Percentiles rank a stretch among this genome's conserved stretches.
phyloP scores from a whole-genome alignment of 2,113 vertebrate species.

The Polyodon spathula region DNA sequence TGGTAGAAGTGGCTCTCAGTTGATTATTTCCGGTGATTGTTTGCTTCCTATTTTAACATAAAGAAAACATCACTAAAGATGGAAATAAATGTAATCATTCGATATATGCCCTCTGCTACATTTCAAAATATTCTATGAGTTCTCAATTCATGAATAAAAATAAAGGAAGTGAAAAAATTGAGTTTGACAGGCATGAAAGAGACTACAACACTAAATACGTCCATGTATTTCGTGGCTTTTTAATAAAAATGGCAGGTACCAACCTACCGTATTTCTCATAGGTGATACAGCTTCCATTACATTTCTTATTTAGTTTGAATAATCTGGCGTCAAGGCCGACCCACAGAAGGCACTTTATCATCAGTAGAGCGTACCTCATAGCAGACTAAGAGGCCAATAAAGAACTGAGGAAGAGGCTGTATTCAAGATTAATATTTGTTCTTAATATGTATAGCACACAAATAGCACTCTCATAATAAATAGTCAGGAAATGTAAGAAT shows the following conservation, averaged over 20 bases:
- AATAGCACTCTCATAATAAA: too few relatives aligned
- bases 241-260: slow-evolving; percentile 9
- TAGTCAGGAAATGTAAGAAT: too few relatives aligned
- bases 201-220: not conserved
- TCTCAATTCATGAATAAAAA: slow-evolving; percentile 1
- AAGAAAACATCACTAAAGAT: too few relatives aligned
- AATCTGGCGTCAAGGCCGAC: not conserved
- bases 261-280: slow-evolving; percentile 28
- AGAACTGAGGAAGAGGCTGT: not conserved
- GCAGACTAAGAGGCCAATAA: not conserved
- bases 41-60: too few relatives aligned
- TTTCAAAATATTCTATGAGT: too few relatives aligned
- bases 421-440: not conserved
- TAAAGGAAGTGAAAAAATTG: slow-evolving; percentile 19
- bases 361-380: not conserved
- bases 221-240: not conserved
- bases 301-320: not conserved
- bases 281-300: not conserved
- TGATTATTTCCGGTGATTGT: too few relatives aligned
- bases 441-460: too few relatives aligned
- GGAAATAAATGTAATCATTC: too few relatives aligned
- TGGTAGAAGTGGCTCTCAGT: too few relatives aligned
- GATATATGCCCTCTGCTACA: too few relatives aligned
- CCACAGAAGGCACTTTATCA: not conserved
- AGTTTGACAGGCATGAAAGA: not conserved